phyloP scores from a whole-genome alignment of 2,888 invertebrate species.

The Dichetophora obliterata region DNA sequence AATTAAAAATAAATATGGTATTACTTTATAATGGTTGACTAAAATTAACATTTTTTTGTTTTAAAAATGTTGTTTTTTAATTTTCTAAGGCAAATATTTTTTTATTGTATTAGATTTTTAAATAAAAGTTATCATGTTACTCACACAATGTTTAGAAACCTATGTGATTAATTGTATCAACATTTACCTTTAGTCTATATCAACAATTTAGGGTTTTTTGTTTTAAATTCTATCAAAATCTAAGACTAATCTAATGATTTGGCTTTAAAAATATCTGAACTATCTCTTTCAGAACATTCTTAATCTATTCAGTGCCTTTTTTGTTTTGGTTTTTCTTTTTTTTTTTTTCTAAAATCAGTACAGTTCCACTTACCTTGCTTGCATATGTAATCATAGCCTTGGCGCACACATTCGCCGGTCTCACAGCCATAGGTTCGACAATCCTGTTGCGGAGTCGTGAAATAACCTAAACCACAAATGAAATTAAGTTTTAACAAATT shows the following conservation, averaged over 20 bases:
- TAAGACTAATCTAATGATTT: not conserved
- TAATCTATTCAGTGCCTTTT: too few species aligned
- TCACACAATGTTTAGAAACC: constrained; percentile 6
- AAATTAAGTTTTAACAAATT: not conserved
- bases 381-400: constrained; percentile 83
- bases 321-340: not conserved
- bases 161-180: constrained; percentile 18
- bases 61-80: not conserved
- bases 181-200: not conserved
- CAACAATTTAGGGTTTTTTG: not conserved
- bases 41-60: too few species aligned
- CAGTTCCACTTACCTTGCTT: constrained; percentile 68
- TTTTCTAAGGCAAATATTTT: not conserved
- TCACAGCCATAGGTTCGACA: constrained; percentile 89
- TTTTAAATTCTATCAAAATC: not conserved
- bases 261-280: not conserved
- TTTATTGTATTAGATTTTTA: not conserved
- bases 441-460: constrained; percentile 73
- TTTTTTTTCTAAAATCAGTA: not conserved
- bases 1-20: not conserved
- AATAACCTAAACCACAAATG: constrained; percentile 56
- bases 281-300: too few species aligned
- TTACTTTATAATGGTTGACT: not conserved
- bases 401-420: constrained; percentile 85
- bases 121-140: constrained; percentile 2